Evolutionary conservation across 2,113 vertebrate species (phyloP), one percentile per base, ranked within the genome.

Genomic region (Gadus macrocephalus): DNA sequence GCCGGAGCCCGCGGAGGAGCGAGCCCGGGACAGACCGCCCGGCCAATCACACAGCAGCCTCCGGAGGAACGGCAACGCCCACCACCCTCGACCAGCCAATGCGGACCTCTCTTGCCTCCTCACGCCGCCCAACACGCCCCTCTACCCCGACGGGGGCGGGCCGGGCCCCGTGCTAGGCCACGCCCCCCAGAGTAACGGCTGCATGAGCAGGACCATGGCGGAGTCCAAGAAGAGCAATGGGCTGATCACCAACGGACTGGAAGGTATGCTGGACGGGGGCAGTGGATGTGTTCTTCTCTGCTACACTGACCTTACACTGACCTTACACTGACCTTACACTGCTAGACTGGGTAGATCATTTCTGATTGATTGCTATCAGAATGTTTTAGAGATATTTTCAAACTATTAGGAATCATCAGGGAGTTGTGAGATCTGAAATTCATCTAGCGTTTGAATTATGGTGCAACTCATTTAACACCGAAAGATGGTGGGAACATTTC

Each of bases 71-170:
- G 88, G 85, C 31, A 71, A 78, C 0, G 31, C 87, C 66, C 90
- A 86, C 22, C 86, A 83, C 28, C 5, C 69, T 0, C 79, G 74
- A 0, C 72, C 90, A 0, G 73, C 71, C 58, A 87, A 86, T n/a
- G 35, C 83, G 0, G 95, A 96, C 68, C 63, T 93, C 0, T 95
- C 95, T 8, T 95, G 95, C 81, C 88, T 97, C 66, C 82, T 96
- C 78, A 96, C 96, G 0, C 95, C 96, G 0, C 95, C 95, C 15
- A 92, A 94, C 83, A 95, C 95, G 2, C 95, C 96, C 0, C 85
- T 95, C 0, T 93, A 93, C 85, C 91, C 93, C 0, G 94, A 95
- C 1, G 79, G 77, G 0, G 63, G 69, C 0, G 84, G 75, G 35
- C 84, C 72, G 0, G 87, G 89, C 58, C 82, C 62, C 0, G 64